phyloP scores from a whole-genome alignment of 2,797 vertebrate species.

The Mormyrus hasselquistii region DNA sequence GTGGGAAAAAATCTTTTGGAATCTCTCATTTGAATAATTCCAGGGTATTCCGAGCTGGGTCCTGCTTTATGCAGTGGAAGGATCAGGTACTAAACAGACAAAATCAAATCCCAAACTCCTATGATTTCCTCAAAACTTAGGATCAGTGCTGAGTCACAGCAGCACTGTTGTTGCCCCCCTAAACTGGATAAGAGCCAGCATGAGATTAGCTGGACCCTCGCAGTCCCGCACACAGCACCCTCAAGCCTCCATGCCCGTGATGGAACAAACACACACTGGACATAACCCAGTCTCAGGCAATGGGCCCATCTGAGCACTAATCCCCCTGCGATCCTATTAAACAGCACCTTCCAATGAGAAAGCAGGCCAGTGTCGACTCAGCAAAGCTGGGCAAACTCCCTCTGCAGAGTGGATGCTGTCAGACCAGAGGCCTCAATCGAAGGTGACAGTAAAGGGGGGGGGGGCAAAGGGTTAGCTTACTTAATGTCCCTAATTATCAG shows the following conservation, averaged over 20 bases:
- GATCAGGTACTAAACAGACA: not conserved
- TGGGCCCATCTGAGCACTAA: conserved; percentile 57
- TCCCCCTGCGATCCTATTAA: conserved; percentile 70
- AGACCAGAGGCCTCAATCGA: conserved; percentile 6
- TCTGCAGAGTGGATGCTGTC: conserved; percentile 23
- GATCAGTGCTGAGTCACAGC: not conserved
- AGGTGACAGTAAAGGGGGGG: conserved; percentile 7
- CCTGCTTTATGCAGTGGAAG: not conserved
- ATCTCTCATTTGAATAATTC: not conserved
- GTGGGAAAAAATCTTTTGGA: not conserved
- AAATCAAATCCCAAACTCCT: not conserved
- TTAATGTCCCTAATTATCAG: conserved; percentile 5
- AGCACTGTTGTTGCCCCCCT: not conserved
- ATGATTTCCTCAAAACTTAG: conserved; percentile 15
- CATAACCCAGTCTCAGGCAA: conserved; percentile 39
- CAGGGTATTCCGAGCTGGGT: not conserved
- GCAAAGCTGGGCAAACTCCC: conserved; percentile 52
- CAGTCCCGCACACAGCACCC: conserved; percentile 37
- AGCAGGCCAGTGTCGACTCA: conserved; percentile 68
- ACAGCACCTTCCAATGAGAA: conserved; percentile 61
- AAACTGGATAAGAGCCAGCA: not conserved
- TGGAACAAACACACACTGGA: conserved; percentile 54
- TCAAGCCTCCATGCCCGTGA: conserved; percentile 62
- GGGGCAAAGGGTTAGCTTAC: not conserved
- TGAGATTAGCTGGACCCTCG: conserved; percentile 15